phyloP scores from a whole-genome alignment of 2,113 vertebrate genomes.

The Nycticorax nycticorax region DNA sequence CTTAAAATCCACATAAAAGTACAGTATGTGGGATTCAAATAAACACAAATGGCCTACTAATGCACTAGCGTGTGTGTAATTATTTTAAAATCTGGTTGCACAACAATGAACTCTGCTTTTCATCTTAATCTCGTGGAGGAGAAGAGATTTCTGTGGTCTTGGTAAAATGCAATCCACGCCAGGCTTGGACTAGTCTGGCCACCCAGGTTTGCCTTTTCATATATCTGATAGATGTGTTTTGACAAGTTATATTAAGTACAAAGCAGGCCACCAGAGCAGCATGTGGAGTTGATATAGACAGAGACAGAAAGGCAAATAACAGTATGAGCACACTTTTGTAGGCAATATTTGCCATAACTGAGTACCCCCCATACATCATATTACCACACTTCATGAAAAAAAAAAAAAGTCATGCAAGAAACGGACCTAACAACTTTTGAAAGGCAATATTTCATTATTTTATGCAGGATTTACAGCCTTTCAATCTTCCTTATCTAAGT shows the following conservation, averaged over 20 bases:
- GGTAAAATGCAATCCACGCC: slow-evolving; percentile 57
- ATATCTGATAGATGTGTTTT: slow-evolving; percentile 83
- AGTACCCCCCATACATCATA: slow-evolving; percentile 33
- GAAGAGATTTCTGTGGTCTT: slow-evolving; percentile 61
- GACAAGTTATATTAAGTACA: slow-evolving; percentile 86
- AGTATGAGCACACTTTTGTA: slow-evolving; percentile 65
- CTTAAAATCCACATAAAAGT: slow-evolving; percentile 67
- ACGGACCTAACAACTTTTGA: not conserved
- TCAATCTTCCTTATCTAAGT: not conserved
- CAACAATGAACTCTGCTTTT: slow-evolving; percentile 61
- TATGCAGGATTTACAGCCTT: slow-evolving; percentile 25
- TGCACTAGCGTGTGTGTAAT: slow-evolving; percentile 60
- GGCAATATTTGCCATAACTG: slow-evolving; percentile 59
- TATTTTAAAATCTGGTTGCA: slow-evolving; percentile 73
- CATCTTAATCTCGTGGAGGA: slow-evolving; percentile 52
- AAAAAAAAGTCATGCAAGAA: not conserved
- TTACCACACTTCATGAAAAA: slow-evolving; percentile 38
- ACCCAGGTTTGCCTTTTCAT: slow-evolving; percentile 76
- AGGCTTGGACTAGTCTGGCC: slow-evolving; percentile 71
- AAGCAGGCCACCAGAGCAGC: slow-evolving; percentile 77
- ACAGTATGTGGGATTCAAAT: slow-evolving; percentile 61
- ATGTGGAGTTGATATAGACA: slow-evolving; percentile 80
- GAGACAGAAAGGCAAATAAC: slow-evolving; percentile 74
- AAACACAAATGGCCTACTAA: slow-evolving; percentile 59
- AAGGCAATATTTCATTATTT: slow-evolving; percentile 13